A percentile compares a stretch with the other conserved stretches of the same genome.
These are phyloP conservation scores for Darevskia mixta DNA, from an alignment of 2,797 vertebrate genomes.

Conservation along the genomic window DNA sequence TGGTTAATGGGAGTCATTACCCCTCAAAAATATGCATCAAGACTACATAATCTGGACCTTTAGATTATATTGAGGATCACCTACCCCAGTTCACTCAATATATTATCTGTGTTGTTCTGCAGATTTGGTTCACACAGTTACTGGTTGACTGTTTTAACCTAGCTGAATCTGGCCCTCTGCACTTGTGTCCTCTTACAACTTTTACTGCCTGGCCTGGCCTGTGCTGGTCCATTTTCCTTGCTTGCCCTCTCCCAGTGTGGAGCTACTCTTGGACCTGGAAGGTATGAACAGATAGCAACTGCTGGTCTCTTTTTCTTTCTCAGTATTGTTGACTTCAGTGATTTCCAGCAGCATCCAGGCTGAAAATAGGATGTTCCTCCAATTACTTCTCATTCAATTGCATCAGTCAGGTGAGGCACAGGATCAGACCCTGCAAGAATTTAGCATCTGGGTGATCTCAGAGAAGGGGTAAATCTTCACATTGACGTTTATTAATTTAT, in stretches of 20 bases:
- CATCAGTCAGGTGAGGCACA: background rate
- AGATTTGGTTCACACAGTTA: too few species aligned
- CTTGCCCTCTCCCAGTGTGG: background rate
- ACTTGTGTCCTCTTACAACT: background rate
- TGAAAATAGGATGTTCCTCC: background rate
- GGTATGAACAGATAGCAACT: background rate
- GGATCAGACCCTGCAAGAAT: background rate
- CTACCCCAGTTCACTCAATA: too few species aligned
- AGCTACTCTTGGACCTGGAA: background rate
- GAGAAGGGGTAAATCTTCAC: background rate
- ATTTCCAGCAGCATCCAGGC: background rate
- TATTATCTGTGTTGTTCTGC: too few species aligned
- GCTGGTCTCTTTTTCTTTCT: background rate
- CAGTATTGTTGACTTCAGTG: background rate
- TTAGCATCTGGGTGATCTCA: background rate
- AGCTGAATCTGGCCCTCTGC: too few species aligned
- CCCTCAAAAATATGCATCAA: too few species aligned
- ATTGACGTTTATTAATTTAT: too few species aligned
- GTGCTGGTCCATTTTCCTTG: background rate
- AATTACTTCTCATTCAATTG: too few species aligned
- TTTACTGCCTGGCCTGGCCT: background rate
- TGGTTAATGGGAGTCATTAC: too few species aligned
- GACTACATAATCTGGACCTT: too few species aligned
- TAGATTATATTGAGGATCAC: too few species aligned
- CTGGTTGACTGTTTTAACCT: too few species aligned